Base-by-base conservation (phyloP, 1,140 invertebrate species). In the Drosophila trapezifrons region DNA sequence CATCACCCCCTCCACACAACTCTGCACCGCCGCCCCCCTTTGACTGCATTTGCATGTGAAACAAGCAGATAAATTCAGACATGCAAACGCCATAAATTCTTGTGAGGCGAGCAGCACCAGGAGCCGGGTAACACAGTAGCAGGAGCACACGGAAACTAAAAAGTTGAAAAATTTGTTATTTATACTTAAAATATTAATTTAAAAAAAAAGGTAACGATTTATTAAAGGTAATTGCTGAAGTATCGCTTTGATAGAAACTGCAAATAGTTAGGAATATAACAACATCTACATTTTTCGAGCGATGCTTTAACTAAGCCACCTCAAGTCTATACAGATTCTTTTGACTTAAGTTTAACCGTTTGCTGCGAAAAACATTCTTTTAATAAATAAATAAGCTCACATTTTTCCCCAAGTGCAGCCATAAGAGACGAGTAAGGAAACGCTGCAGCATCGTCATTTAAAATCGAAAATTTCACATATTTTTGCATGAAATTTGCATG, bases 21-120 rank as follows among this genome's bases (percentile, higher is more conserved):
- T 32, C 51, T n/a, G 15, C 35, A 35, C 20, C 25, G 13, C 27
- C 10, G 10, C 32, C 32, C 17, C 20, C 45, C 51, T 29, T 74
- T 56, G 71, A 78, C 64, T 77, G 77, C 84, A 87, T 87, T 87
- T 89, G 84, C 84, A 87, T 87, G 84, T 87, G 84, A 87, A 87
- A 87, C 84, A 89, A 87, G 84, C 84, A 87, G 84, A 87, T 87
- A 87, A 87, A 87, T 87, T 87, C 80, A 84, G 84, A 89, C 84
- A 87, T 87, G 76, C 84, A 78, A 87, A 80, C 77, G 84, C 84
- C 84, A 87, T 87, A 87, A 87, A 87, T 87, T 89, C 83, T 59
- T 75, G 62, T 25, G 77, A 58, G 64, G 70, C 40, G 25, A 57
- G 60, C 51, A 52, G 57, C 37, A 35, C 55, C 54, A 47, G 32